Base-by-base conservation (phyloP, 2,888 invertebrate species). In the Drosophila fungiperda region DNA sequence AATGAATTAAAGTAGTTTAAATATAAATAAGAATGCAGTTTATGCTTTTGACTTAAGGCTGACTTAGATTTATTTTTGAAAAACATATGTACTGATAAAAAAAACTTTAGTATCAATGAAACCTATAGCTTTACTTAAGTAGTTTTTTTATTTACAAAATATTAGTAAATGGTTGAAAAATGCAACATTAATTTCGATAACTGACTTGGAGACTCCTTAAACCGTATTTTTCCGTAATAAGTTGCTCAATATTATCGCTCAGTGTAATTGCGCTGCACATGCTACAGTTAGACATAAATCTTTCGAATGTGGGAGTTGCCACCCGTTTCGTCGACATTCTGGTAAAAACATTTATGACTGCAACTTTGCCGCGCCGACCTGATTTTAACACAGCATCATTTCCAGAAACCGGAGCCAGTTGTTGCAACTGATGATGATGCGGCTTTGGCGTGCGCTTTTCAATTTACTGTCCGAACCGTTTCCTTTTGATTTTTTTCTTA, bases 401-500 rank as follows among this genome's bases (percentile, higher is more conserved):
- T 79, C 68, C 76, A 76, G 72, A 61, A 76, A 76, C 76, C 72
- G 78, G 76, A 78, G 80, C 63, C 77, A 62, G 42, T 50, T 58
- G 64, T 67, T 61, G 67, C 58, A 70, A 69, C 59, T 81, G 82
- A 85, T 85, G 85, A 87, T 85, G 88, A 85, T 85, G 88, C 83
- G 88, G 82, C 83, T 85, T 88, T 85, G 82, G 88, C 85, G 85
- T 85, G 85, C 82, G 88, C 88, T 85, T 85, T 85, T 85, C 85
- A 88, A 85, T 85, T 85, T 85, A 88, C 85, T 84, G 67, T 57
- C 73, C 85, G 72, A 15, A 45, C 71, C 77, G 79, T 78, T 85
- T 83, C 83, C 82, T 81, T 74, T 60, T 61, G 50, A 70, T 70
- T 40, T n/a, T n/a, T 59, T 36, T 48, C 6, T 42, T 1, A 23